Percentiles rank a stretch among this genome's conserved stretches.
Conservation (phyloP, 2,888 invertebrate genomes). For the Tenthredo distinguenda region DNA sequence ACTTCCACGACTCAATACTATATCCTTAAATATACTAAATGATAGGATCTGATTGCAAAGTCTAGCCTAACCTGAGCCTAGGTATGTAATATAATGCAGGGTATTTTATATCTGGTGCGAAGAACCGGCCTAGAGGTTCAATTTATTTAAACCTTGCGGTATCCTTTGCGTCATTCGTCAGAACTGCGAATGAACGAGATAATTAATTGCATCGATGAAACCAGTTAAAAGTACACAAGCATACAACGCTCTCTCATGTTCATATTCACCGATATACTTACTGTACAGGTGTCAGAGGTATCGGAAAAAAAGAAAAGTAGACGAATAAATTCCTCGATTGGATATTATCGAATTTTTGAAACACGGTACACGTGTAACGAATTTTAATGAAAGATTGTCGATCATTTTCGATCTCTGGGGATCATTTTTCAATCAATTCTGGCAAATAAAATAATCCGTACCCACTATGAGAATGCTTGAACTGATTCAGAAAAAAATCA, state of each 20-base stretch:
- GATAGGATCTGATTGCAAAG: neutral
- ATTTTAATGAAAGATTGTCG: too few relatives aligned
- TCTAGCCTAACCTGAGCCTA: neutral
- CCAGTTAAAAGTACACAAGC: neutral
- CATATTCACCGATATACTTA: neutral
- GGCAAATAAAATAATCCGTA: neutral
- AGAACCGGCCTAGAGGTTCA: slow-evolving; percentile 14
- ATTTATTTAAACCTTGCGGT: slow-evolving; percentile 50
- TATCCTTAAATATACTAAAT: neutral
- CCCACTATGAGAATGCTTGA: too few relatives aligned
- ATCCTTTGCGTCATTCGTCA: slow-evolving; percentile 49
- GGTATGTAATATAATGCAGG: neutral
- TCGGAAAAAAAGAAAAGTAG: neutral
- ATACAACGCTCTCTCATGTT: neutral
- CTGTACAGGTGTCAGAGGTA: neutral
- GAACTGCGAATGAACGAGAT: slow-evolving; percentile 17
- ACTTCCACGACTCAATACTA: neutral
- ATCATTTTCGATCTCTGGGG: neutral
- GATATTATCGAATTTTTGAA: neutral
- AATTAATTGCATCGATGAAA: slow-evolving; percentile 47
- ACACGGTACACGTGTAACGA: neutral
- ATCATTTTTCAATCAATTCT: neutral
- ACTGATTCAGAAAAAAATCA: neutral
- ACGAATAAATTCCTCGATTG: neutral
- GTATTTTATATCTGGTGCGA: slow-evolving; percentile 33